A percentile compares a stretch with the other conserved stretches of the same genome.
Conservation (phyloP, 2,113 vertebrate genomes). For the Tachycineta bicolor region DNA sequence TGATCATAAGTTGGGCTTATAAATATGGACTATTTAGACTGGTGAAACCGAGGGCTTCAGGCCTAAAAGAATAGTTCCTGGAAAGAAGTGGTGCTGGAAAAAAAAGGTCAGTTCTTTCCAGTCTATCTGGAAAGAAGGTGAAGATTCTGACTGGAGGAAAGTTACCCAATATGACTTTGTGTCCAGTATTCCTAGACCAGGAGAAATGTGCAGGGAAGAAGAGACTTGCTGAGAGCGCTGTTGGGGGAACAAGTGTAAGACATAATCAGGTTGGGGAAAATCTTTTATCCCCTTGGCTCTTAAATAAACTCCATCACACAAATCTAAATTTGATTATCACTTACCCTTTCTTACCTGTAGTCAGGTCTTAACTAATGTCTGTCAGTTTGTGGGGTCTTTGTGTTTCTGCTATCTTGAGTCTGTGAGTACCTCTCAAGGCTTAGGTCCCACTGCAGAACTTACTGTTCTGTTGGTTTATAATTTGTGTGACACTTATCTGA, state of each 20-base stretch:
- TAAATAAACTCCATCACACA: neutral
- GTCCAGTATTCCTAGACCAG: neutral
- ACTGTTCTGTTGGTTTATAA: neutral
- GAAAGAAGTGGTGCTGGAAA: neutral
- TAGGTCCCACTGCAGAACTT: neutral
- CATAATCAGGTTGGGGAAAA: neutral
- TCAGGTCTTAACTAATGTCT: neutral
- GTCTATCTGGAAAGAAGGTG: neutral
- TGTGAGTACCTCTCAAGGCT: neutral
- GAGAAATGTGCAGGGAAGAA: neutral
- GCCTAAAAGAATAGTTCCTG: neutral
- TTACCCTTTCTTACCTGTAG: neutral
- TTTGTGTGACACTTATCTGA: neutral
- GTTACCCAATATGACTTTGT: neutral
- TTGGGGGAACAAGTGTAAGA: rapidly evolving
- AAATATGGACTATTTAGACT: neutral
- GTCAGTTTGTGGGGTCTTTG: neutral
- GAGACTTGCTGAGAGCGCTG: neutral
- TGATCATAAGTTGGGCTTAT: neutral
- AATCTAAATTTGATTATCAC: neutral
- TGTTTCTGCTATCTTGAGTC: neutral
- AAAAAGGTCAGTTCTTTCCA: neutral
- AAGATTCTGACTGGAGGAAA: neutral
- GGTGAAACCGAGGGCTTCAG: rapidly evolving
- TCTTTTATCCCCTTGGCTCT: neutral